Percentiles rank a stretch among this genome's conserved stretches.
Conservation (phyloP, 2,888 invertebrate genomes). For the Aporophyla lueneburgensis region DNA sequence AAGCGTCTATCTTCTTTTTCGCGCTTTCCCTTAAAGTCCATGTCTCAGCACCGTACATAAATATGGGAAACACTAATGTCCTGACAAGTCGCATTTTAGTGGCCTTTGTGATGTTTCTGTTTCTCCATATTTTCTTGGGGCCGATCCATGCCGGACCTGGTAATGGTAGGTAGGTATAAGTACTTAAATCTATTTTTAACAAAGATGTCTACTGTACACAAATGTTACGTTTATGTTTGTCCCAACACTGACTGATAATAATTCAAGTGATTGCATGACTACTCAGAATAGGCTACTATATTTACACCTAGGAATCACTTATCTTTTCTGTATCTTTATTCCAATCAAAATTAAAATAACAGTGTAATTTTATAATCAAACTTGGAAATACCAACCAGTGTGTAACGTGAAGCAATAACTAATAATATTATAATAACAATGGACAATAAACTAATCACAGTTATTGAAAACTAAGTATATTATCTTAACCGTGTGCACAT, state of each 20-base stretch:
- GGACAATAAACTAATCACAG: neutral
- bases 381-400: neutral
- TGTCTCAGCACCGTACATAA: no score
- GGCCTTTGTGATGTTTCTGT: no score
- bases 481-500: neutral
- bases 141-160: no score
- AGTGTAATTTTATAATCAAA: neutral
- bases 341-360: neutral
- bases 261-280: conserved; percentile 29
- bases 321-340: neutral
- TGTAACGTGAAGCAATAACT: neutral
- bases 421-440: neutral
- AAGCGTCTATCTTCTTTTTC: no score
- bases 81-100: no score
- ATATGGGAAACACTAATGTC: no score
- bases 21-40: no score
- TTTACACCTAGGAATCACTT: neutral
- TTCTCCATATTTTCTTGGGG: no score
- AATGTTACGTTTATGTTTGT: conserved; percentile 12
- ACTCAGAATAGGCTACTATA: neutral
- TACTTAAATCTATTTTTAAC: neutral
- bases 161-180: no score
- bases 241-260: conserved; percentile 35
- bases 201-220: neutral
- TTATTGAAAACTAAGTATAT: neutral